Percentiles rank a stretch among this genome's conserved stretches.
Evolutionary conservation across 2,113 vertebrate genomes (phyloP).

Genomic region (Tauraco erythrolophus): DNA sequence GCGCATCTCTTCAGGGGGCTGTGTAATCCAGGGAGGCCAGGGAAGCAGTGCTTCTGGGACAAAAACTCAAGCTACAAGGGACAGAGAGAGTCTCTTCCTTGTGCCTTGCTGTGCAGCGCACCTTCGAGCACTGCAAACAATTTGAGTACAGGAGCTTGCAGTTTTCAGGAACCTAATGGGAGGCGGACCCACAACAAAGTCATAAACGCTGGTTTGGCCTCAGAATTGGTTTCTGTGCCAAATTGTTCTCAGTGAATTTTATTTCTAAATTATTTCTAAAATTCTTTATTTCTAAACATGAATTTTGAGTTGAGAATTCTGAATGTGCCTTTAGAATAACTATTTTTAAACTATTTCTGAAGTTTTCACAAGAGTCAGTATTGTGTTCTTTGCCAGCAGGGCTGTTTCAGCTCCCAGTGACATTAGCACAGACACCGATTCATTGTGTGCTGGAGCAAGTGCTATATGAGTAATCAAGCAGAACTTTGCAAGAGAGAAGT

Average conservation of each 20-base stretch:
- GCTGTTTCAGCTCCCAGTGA: neutral
- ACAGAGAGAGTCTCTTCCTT: neutral
- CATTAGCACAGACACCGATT: neutral
- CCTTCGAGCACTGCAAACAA: accelerated
- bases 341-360: neutral
- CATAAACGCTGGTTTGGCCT: neutral
- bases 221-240: neutral
- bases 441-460: neutral
- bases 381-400: neutral
- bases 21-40: neutral
- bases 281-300: neutral
- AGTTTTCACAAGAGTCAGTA: neutral
- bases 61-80: neutral
- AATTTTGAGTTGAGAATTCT: neutral
- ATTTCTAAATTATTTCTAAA: too few relatives aligned
- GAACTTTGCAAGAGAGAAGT: neutral
- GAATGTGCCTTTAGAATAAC: neutral
- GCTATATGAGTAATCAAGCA: accelerated
- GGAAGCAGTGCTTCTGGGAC: neutral
- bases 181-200: neutral
- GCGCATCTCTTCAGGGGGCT: neutral
- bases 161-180: neutral
- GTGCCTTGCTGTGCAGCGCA: neutral
- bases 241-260: neutral
- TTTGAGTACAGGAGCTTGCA: neutral